Evolutionary conservation across 92 coral and sea anemone species (phyloP).

Genomic region (Umimayanthus chanpuru): DNA sequence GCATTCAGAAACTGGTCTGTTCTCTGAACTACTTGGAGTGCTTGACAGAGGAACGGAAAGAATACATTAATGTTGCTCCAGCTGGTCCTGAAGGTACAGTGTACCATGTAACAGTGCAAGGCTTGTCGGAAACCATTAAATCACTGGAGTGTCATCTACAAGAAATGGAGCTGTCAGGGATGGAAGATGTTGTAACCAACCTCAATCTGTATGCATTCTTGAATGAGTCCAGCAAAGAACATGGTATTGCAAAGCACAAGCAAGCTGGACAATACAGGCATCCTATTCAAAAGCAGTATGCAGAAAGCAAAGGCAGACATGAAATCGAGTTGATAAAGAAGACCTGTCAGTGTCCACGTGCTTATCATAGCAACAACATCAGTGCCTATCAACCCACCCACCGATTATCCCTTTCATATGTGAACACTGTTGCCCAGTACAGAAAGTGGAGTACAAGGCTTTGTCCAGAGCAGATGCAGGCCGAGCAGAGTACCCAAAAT

Average conservation of each 20-base stretch:
- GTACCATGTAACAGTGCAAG: conserved; percentile 50
- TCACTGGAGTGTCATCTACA: conserved; percentile 50
- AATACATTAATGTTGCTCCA: conserved; percentile 25
- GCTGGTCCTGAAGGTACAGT: conserved; percentile 70
- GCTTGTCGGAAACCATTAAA: conserved; percentile 50
- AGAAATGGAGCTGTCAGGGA: conserved; percentile 36
- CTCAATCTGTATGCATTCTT: conserved; percentile 67
- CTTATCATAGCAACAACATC: conserved; percentile 63
- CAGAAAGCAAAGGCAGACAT: conserved; percentile 57
- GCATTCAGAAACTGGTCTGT: background rate
- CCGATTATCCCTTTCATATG: conserved; percentile 15
- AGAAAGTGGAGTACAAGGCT: conserved; percentile 25
- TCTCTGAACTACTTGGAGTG: conserved; percentile 23
- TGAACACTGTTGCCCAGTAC: conserved; percentile 22
- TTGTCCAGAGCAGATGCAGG: background rate
- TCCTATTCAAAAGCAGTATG: conserved; percentile 68
- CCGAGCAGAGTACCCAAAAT: conserved; percentile 9
- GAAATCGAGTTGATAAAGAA: conserved; percentile 71
- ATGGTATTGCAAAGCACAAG: conserved; percentile 77
- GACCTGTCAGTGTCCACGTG: conserved; percentile 62
- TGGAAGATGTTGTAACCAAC: conserved; percentile 9
- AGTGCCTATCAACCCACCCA: conserved; percentile 74
- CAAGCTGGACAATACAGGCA: conserved; percentile 76
- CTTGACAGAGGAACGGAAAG: conserved; percentile 31
- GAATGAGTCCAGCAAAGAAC: conserved; percentile 83